Conservation (phyloP, 2,888 invertebrate genomes). For the Hypselothyrea guttata region DNA sequence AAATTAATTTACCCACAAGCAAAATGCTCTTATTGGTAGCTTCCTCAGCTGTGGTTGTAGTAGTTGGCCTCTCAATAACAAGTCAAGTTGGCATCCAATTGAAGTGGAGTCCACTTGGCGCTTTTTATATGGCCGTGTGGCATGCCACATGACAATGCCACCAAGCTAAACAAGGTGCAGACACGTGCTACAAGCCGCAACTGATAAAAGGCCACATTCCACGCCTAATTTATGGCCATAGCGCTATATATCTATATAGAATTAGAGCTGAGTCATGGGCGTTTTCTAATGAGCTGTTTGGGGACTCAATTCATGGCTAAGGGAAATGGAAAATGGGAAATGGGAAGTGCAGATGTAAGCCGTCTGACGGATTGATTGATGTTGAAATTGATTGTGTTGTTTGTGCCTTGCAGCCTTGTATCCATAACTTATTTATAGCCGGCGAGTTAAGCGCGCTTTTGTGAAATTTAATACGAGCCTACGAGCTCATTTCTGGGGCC, state of each 20-base stretch:
- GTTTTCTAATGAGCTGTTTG: constrained; percentile 45
- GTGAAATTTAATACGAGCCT: constrained; percentile 38
- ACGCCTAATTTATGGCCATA: constrained; percentile 6
- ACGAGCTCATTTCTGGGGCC: background rate
- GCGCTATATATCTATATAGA: too few species aligned
- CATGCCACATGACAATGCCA: constrained; percentile 54
- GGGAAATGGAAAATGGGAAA: constrained; percentile 4
- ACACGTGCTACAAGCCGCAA: constrained; percentile 33
- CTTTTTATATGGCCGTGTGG: constrained; percentile 34
- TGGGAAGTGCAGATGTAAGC: constrained; percentile 31
- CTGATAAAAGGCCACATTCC: constrained; percentile 21
- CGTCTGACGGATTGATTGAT: constrained; percentile 50
- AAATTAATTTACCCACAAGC: constrained; percentile 46
- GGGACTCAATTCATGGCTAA: background rate
- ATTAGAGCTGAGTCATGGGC: constrained; percentile 37
- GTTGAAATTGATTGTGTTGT: constrained; percentile 53
- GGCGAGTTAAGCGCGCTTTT: constrained; percentile 3
- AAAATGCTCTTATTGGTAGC: background rate
- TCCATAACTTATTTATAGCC: constrained; percentile 38
- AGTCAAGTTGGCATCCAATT: background rate
- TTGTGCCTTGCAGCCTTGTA: constrained; percentile 3
- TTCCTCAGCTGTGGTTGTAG: background rate
- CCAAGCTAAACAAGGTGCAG: constrained; percentile 31
- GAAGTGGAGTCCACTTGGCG: constrained; percentile 38
- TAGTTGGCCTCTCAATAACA: constrained; percentile 43